Percentiles rank a stretch among this genome's conserved stretches.
These are phyloP conservation scores for Alouatta palliata DNA, from an alignment of 2,113 vertebrate species.

Conservation along the genomic window DNA sequence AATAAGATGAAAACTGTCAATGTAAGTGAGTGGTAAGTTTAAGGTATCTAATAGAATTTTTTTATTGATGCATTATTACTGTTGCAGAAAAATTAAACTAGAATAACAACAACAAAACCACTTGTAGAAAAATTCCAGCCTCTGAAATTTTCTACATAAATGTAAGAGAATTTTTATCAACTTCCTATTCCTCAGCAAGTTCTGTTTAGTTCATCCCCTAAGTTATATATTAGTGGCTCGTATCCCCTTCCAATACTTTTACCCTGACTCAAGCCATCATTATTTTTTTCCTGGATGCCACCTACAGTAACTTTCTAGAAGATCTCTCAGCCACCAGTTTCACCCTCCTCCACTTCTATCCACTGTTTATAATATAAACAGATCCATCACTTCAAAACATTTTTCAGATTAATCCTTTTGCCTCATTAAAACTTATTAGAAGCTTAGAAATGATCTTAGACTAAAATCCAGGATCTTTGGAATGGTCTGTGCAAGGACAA, in stretches of 20 bases:
- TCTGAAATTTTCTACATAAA: conserved; percentile 14
- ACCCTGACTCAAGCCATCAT: neutral
- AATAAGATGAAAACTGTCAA: conserved; percentile 23
- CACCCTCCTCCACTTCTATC: neutral
- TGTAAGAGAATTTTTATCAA: neutral
- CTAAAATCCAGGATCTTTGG: neutral
- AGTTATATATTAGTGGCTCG: neutral
- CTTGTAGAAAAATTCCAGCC: neutral
- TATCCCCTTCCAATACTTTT: neutral
- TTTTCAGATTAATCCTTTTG: neutral
- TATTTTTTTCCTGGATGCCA: neutral
- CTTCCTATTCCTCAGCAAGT: neutral
- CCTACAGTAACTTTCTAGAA: neutral
- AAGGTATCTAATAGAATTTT: neutral
- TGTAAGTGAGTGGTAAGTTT: neutral
- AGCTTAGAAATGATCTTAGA: neutral
- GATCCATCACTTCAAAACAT: neutral
- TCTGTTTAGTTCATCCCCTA: neutral
- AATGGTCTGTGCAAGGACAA: neutral
- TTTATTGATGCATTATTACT: neutral
- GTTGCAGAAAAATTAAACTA: neutral
- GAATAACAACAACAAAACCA: neutral
- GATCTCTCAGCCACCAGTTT: neutral
- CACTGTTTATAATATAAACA: neutral
- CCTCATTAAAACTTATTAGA: neutral